Base-by-base conservation (phyloP, 2,113 vertebrate genomes). In the Pristiophorus japonicus region DNA sequence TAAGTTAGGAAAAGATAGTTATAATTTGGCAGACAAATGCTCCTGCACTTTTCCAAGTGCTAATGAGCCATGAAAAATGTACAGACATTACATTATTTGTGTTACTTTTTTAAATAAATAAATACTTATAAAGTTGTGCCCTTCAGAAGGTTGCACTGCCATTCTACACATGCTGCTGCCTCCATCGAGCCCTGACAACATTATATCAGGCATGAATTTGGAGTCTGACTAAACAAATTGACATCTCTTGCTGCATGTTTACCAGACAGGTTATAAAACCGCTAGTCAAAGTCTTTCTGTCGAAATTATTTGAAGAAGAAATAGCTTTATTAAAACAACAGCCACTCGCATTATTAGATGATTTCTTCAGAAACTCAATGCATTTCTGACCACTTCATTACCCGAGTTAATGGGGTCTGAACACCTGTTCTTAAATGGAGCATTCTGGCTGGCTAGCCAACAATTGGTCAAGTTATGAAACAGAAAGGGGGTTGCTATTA, bases 41-140 rank as follows among this genome's bases (percentile, higher is more conserved):
- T 66, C 45, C 10, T n/a, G n/a, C n/a, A n/a, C n/a, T n/a, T n/a
- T 94, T 94, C 91, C 11, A 94, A 38, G 20, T 42, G 38, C 38
- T 24, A 94, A 45, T 94, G n/a, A 42, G n/a, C 62, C 91, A 94
- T 45, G 38, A 92, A 63, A 34, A 30, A 90, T 59, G 51, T 42
- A n/a, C n/a, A n/a, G n/a, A n/a, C n/a, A n/a, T n/a, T n/a, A n/a
- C n/a, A n/a, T n/a, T n/a, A n/a, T n/a, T n/a, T 93, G 62, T 63
- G 88, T 45, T 90, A 90, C 87, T 90, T 55, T 55, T 87, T 87
- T 93, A 66, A 0, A 62, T 12, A 91, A 93, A 93, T 45, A 93
- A 65, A 63, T 63, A 0, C 62, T n/a, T 38, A 92, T 65, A 8
- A 92, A 92, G 45, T 87, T 51, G 45, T 87, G 84, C 22, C 8